Evolutionary conservation across 2,797 vertebrate genomes (phyloP), one percentile per base, ranked within the genome.

Genomic region (Aselliscus stoliczkanus): DNA sequence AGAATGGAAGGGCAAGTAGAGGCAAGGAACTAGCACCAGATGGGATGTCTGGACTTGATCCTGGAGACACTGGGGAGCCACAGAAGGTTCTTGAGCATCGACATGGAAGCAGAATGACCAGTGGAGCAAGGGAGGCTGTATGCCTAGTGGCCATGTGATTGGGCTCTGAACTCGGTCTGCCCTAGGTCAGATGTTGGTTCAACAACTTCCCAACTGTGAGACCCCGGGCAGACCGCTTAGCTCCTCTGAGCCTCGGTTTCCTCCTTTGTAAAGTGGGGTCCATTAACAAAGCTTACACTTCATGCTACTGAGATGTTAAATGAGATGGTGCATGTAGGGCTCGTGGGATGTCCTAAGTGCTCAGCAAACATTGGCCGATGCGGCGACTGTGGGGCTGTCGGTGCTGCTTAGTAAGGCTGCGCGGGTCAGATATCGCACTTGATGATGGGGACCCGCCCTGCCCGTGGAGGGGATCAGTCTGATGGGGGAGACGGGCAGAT

Each of bases 61-160:
- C 9, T 54, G n/a, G 52, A 67, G 85, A 54, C 27, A 70, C 81
- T 82, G 86, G 73, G 72, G 77, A 84, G 88, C 54, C 90, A 50
- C 9, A 54, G 72, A 72, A 81, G 21, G 52, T 56, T 94, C 72
- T 77, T 12, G 21, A 88, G 37, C 37, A 47, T 23, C 65, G 31
- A 31, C 27, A 6, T 10, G 52, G 54, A 58, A 15, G 1, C 20
- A 7, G 27, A 75, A 62, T 73, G 31, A 17, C 58, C 37, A 5
- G 37, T 21, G 62, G 62, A 75, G 39, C 7, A 1, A 37, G 42
- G 56, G 25, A 80, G 44, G 23, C 44, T 25, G 5, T 52, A 2
- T 83, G 64, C 56, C 23, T 50, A 29, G 21, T 10, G 31, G 29
- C 34, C 54, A 5, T 2, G 29, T 13, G 52, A 56, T 14, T 72